A percentile compares a stretch with the other conserved stretches of the same genome.
phyloP scores from a whole-genome alignment of 1,140 invertebrate species.

The Heliconius congener region DNA sequence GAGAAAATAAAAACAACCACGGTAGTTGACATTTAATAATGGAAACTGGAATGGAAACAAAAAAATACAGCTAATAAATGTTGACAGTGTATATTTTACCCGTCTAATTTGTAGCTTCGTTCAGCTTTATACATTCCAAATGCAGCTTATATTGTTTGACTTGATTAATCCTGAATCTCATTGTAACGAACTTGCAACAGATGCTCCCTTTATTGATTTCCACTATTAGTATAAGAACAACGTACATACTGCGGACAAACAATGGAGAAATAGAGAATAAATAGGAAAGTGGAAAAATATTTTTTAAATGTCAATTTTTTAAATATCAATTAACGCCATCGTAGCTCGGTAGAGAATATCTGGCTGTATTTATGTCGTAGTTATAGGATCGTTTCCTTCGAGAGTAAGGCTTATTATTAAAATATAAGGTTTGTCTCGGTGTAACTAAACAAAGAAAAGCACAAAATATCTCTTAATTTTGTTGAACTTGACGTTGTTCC shows the following conservation, averaged over 20 bases:
- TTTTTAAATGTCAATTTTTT: background rate
- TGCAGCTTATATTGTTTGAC: background rate
- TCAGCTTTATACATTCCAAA: background rate
- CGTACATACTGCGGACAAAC: background rate
- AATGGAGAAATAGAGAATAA: background rate
- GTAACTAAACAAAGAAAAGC: no score
- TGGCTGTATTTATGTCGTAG: background rate
- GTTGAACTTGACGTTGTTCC: no score
- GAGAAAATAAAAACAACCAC: no score
- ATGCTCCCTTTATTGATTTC: constrained; percentile 6
- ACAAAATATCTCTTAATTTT: no score
- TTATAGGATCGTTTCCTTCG: background rate
- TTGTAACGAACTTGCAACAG: background rate
- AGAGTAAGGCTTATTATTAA: background rate
- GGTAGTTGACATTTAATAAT: no score
- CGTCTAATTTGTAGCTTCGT: background rate
- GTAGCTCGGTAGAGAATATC: background rate
- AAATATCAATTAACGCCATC: background rate
- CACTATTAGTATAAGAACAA: constrained; percentile 6
- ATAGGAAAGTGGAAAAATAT: background rate
- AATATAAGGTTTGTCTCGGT: background rate
- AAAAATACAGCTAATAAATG: background rate
- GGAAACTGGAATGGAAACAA: no score
- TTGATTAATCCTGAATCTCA: constrained; percentile 2
- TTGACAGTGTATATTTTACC: background rate